A percentile compares a stretch with the other conserved stretches of the same genome.
These are phyloP conservation scores for Siniperca knerii DNA, from an alignment of 2,113 vertebrate genomes.

Conservation along the genomic window DNA sequence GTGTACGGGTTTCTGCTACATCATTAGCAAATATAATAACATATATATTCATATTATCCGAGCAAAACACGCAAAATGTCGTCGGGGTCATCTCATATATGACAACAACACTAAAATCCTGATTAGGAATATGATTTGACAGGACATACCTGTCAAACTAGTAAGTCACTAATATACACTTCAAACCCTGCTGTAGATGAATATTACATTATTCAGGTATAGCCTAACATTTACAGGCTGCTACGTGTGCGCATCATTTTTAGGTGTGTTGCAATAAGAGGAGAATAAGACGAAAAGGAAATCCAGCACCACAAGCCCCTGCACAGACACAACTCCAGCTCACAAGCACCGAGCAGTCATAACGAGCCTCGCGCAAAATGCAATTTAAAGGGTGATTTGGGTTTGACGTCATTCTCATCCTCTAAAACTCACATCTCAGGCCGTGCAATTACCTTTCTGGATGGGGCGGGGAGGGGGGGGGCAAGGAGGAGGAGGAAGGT, in stretches of 20 bases:
- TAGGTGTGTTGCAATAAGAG: background rate
- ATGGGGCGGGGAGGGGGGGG: slow-evolving; percentile 26
- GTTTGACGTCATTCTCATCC: slow-evolving; percentile 67
- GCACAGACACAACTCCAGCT: slow-evolving; percentile 41
- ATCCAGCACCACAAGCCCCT: slow-evolving; percentile 12
- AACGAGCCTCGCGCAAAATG: slow-evolving; percentile 55
- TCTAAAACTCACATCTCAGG: slow-evolving; percentile 48
- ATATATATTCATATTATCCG: background rate
- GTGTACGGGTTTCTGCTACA: background rate
- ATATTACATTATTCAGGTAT: background rate
- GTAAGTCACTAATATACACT: background rate
- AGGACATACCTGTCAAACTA: background rate
- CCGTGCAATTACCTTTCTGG: slow-evolving; percentile 68
- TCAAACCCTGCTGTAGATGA: background rate
- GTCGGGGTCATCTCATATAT: background rate
- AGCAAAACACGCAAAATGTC: background rate
- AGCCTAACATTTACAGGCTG: background rate
- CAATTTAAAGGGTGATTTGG: slow-evolving; percentile 65
- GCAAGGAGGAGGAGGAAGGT: slow-evolving; percentile 19
- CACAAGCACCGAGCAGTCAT: slow-evolving; percentile 34
- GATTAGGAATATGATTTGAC: background rate
- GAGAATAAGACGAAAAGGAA: background rate
- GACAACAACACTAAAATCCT: background rate
- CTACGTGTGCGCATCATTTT: background rate
- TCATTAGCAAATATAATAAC: background rate